phyloP scores from a whole-genome alignment of 2,113 vertebrate genomes.

The Solenodon paradoxus region DNA sequence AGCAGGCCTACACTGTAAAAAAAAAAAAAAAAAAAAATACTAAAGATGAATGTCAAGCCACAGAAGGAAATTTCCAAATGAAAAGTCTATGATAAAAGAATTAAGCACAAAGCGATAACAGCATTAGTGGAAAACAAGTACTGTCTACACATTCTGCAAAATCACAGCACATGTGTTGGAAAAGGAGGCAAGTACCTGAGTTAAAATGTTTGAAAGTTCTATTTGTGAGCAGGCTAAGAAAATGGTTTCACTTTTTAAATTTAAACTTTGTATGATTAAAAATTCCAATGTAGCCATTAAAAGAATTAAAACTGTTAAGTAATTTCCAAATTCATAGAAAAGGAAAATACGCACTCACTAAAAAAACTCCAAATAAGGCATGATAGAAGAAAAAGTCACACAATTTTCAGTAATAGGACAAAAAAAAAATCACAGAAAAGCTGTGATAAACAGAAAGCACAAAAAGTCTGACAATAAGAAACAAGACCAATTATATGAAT shows the following conservation, averaged over 20 bases:
- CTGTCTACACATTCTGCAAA: not conserved
- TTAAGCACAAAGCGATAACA: slow-evolving; percentile 19
- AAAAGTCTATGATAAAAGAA: not conserved
- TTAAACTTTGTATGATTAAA: slow-evolving; percentile 24
- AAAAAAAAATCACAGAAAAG: slow-evolving; percentile 18
- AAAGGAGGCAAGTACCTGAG: not conserved
- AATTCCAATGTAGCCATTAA: slow-evolving; percentile 34
- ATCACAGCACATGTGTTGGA: not conserved
- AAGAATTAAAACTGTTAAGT: not conserved
- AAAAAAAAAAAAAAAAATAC: slow-evolving; percentile 53
- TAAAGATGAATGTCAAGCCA: slow-evolving; percentile 5
- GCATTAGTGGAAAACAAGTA: slow-evolving; percentile 23
- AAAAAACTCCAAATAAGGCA: slow-evolving; percentile 20
- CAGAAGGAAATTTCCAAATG: slow-evolving; percentile 35
- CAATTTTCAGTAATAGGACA: slow-evolving; percentile 1
- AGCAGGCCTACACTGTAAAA: slow-evolving; percentile 44
- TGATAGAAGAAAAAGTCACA: not conserved
- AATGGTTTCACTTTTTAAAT: not conserved
- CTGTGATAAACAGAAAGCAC: not conserved
- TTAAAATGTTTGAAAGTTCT: slow-evolving; percentile 1
- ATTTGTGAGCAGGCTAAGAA: slow-evolving; percentile 18
- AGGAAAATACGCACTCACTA: not conserved
- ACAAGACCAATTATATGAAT: not conserved
- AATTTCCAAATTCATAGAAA: slow-evolving; percentile 23
- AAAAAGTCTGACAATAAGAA: not conserved